Evolutionary conservation across 2,797 vertebrate genomes (phyloP), one percentile per base, ranked within the genome.

Genomic region (Trichosurus vulpecula): DNA sequence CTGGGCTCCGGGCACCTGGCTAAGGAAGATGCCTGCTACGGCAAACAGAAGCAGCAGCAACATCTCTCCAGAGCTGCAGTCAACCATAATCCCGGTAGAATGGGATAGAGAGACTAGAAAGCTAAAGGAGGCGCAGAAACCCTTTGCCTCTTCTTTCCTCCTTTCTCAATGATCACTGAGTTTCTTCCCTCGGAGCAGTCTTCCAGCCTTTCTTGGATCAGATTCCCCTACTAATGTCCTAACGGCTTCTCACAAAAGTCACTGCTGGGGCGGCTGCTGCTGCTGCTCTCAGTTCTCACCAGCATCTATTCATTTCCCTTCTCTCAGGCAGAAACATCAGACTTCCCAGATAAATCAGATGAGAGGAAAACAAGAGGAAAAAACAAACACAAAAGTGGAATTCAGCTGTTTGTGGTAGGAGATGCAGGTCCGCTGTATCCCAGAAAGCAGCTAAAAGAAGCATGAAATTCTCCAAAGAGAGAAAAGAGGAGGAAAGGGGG

Each of bases 1-100:
- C 81, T 95, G 87, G 4, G 96, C 98, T 87, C 93, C 95, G 56
- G 98, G 98, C 93, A 98, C 97, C 97, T 98, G 97, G 92, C 98
- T 97, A 93, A 99, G 97, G 97, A 96, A 98, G 91, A 98, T 98
- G 52, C 97, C 97, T 55, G 98, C 98, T 98, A 99, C 98, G 93
- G 95, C 92, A 6, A 97, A 92, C 8, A 97, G 92, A 93, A 95
- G 95, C 92, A 57, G 61, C 54, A 95, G 96, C 95, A 94, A 93
- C 97, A 95, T 89, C 95, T 52, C 92, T 55, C 90, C 95, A 2
- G 52, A 58, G 94, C 92, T 6, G 91, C 91, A 6, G 52, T 90
- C 35, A 30, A 56, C 81, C 98, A 98, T 96, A 94, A 52, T 97
- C 81, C 91, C 92, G 11, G 96, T 57, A 47, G 92, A 93, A 90